Conservation (phyloP, 2,888 invertebrate genomes). For the Leptinotarsa haldemani region DNA sequence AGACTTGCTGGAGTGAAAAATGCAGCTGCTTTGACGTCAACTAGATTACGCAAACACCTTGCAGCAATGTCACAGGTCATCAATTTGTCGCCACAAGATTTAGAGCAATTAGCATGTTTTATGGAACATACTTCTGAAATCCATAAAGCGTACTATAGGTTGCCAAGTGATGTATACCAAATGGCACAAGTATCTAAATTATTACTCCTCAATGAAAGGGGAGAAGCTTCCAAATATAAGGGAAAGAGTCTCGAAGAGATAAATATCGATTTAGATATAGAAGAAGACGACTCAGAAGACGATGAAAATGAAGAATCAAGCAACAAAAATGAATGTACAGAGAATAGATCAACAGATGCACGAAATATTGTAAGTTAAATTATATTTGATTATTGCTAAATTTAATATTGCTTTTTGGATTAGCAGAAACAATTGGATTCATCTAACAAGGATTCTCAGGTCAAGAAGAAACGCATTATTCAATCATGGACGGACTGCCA, state of each 20-base stretch:
- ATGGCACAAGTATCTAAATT: conserved; percentile 22
- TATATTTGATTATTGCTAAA: neutral
- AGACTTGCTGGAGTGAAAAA: conserved; percentile 24
- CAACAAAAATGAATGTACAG: neutral
- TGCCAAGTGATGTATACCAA: conserved; percentile 26
- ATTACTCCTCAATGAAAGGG: conserved; percentile 21
- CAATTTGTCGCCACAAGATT: conserved; percentile 24
- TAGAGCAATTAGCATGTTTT: conserved; percentile 25
- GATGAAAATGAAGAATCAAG: neutral
- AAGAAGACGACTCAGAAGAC: neutral
- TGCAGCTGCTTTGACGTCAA: conserved; percentile 23
- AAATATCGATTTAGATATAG: conserved; percentile 24
- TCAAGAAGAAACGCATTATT: neutral
- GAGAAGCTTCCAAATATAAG: conserved; percentile 30
- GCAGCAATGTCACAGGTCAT: conserved; percentile 29
- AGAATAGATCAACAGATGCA: neutral
- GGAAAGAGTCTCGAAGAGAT: conserved; percentile 31
- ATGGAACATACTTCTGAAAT: conserved; percentile 29
- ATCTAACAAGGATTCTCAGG: neutral
- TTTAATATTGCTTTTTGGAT: neutral
- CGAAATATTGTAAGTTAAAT: neutral
- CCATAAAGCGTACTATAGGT: conserved; percentile 21
- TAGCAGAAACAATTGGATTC: neutral
- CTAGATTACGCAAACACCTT: conserved; percentile 23
- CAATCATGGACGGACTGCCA: neutral